Evolutionary conservation across 2,113 vertebrate species (phyloP).

Genomic region (Porphyrio hochstetteri): DNA sequence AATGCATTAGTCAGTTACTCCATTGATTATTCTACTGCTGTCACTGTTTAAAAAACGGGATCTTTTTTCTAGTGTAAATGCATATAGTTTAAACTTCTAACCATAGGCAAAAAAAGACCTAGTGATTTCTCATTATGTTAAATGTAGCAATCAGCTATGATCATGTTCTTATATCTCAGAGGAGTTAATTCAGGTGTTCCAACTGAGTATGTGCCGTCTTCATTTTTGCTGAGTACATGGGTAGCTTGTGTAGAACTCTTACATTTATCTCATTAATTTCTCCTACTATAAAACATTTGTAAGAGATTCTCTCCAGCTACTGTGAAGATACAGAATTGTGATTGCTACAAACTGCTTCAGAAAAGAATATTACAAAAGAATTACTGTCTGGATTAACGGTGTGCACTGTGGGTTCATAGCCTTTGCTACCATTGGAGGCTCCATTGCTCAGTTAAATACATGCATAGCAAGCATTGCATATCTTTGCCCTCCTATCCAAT

Average conservation of each 20-base stretch:
- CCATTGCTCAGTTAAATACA: neutral
- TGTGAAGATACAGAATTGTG: neutral
- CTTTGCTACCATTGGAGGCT: neutral
- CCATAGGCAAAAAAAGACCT: neutral
- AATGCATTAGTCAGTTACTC: neutral
- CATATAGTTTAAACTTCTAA: neutral
- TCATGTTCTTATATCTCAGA: neutral
- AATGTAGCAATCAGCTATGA: neutral
- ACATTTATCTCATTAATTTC: neutral
- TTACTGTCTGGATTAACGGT: neutral
- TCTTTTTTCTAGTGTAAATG: neutral
- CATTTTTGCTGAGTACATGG: neutral
- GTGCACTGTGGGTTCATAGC: neutral
- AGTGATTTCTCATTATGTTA: neutral
- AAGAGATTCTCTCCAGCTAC: neutral
- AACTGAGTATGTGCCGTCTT: neutral
- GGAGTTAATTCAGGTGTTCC: neutral
- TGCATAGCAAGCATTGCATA: neutral
- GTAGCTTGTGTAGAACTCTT: neutral
- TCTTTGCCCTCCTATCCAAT: neutral
- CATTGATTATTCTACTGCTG: neutral
- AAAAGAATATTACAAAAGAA: neutral
- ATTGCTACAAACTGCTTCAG: neutral
- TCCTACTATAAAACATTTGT: neutral
- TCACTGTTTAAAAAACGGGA: neutral